Percentiles rank a stretch among this genome's conserved stretches.
These are phyloP conservation scores for Drosophila kuntzei DNA, from an alignment of 2,888 invertebrate species.

Conservation along the genomic window DNA sequence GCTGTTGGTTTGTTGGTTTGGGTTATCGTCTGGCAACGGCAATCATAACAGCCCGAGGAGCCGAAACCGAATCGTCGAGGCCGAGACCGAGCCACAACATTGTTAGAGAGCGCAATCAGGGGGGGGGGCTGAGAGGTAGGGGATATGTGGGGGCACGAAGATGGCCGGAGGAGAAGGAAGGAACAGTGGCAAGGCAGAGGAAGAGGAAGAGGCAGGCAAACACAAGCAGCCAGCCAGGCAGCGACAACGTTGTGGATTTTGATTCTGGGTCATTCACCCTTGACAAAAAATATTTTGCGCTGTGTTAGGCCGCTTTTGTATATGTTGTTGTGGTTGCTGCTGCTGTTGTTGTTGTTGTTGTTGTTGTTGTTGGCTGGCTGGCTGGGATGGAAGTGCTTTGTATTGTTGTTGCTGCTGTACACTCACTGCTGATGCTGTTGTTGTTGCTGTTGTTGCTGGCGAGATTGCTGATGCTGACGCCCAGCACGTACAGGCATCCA, in stretches of 20 bases:
- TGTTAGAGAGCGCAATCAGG: constrained; percentile 21
- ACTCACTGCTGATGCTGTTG: constrained; percentile 20
- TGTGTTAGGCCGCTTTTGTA: constrained; percentile 78
- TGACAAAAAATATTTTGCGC: constrained; percentile 78
- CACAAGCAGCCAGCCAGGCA: constrained; percentile 34
- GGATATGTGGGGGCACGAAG: constrained; percentile 32
- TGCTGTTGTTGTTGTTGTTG: constrained; percentile 14
- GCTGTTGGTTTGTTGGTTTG: constrained; percentile 59
- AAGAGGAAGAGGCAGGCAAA: constrained; percentile 31
- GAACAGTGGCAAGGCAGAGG: constrained; percentile 12
- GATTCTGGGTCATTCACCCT: constrained; percentile 84
- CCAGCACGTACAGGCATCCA: constrained; percentile 74
- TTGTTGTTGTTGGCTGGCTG: constrained; percentile 29
- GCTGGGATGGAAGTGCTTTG: constrained; percentile 40
- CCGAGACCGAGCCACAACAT: constrained; percentile 41
- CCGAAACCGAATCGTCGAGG: constrained; percentile 52
- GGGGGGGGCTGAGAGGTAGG: constrained; percentile 18
- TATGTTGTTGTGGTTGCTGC: constrained; percentile 27
- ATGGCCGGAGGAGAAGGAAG: constrained; percentile 36
- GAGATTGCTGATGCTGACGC: constrained; percentile 65
- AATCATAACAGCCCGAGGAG: constrained; percentile 78
- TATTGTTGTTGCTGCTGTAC: constrained; percentile 35
- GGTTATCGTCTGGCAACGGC: constrained; percentile 80
- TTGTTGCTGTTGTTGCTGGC: constrained; percentile 32
- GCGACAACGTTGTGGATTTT: constrained; percentile 77